A percentile compares a stretch with the other conserved stretches of the same genome.
These are phyloP conservation scores for Acanthosepion esculentum DNA, from an alignment of 2,888 invertebrate species.

Conservation along the genomic window DNA sequence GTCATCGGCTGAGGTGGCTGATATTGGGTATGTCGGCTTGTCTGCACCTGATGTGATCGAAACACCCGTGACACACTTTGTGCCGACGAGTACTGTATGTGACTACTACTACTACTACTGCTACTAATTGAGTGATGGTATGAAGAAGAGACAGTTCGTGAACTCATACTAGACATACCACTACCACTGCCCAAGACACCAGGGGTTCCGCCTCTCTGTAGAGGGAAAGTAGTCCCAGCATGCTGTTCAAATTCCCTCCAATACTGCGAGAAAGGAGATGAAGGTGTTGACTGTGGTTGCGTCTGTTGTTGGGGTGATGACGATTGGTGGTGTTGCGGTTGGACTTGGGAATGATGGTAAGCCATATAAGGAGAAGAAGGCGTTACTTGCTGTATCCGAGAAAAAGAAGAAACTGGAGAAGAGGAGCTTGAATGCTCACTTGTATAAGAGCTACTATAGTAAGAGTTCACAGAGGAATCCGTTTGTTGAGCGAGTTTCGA, in stretches of 20 bases:
- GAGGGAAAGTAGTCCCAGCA: not conserved
- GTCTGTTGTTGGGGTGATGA: not conserved
- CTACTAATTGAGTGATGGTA: conserved; percentile 50
- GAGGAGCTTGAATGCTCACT: conserved; percentile 41
- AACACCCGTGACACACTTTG: conserved; percentile 55
- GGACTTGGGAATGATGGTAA: conserved; percentile 36
- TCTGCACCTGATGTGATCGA: conserved; percentile 61
- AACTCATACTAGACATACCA: conserved; percentile 41
- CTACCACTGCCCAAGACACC: not conserved
- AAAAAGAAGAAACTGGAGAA: conserved; percentile 34
- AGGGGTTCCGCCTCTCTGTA: conserved; percentile 37
- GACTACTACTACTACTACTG: conserved; percentile 37
- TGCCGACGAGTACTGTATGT: conserved; percentile 48
- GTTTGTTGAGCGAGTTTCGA: not conserved
- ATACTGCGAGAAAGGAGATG: not conserved
- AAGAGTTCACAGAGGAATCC: not conserved
- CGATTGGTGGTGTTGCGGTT: not conserved
- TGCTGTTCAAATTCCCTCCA: conserved; percentile 45
- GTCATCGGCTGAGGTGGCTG: conserved; percentile 77
- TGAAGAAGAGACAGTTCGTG: conserved; percentile 50
- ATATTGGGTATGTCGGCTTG: conserved; percentile 72
- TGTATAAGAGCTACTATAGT: conserved; percentile 17
- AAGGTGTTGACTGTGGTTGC: not conserved
- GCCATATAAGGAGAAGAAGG: conserved; percentile 49
- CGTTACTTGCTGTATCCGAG: conserved; percentile 47